Evolutionary conservation across 2,113 vertebrate genomes (phyloP), one percentile per base, ranked within the genome.

Genomic region (Hypocryptadius cinnamomeus): DNA sequence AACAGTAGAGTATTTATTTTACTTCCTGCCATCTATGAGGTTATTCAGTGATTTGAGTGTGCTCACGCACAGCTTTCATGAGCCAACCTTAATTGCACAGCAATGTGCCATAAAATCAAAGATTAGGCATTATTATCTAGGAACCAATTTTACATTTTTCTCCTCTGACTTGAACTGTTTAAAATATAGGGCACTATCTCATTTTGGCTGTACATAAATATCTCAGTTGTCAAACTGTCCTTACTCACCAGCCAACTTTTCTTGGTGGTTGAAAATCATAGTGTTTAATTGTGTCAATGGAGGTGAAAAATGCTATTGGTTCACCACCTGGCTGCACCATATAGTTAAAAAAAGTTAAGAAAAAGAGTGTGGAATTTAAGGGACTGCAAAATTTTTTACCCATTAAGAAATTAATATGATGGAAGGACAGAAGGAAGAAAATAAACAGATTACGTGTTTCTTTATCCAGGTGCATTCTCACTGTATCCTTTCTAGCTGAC

Each of bases 151-250:
- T 93, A 96, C 97, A 98, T 98, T 97, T 98, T 98, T 98, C 92
- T 97, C 95, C 95, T 97, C 96, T 98, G 97, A 98, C 97, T 94
- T 76, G 96, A 96, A 91, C 96, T 97, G 95, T 98, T 97, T 98
- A 97, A 97, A 97, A 97, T 92, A 93, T 72, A 80, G 95, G 95
- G 94, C 92, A 94, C 94, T 97, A 95, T 98, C 97, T 97, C 97
- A 96, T 97, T 94, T 94, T 89, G 85, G 92, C 92, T 89, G 84
- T 87, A 89, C 94, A 95, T 96, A 96, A 96, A 97, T 96, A 96
- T 95, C 93, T 94, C 73, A 35, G 82, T 92, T 97, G 97, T 98
- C 96, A 97, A 96, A 96, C 87, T 96, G 95, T 91, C 85, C 92
- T 89, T 79, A 90, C 91, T 89, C 68, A 95, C 92, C n/a, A 79